Evolutionary conservation across 2,797 vertebrate genomes (phyloP), one percentile per base, ranked within the genome.

Genomic region (Calcarius lapponicus): DNA sequence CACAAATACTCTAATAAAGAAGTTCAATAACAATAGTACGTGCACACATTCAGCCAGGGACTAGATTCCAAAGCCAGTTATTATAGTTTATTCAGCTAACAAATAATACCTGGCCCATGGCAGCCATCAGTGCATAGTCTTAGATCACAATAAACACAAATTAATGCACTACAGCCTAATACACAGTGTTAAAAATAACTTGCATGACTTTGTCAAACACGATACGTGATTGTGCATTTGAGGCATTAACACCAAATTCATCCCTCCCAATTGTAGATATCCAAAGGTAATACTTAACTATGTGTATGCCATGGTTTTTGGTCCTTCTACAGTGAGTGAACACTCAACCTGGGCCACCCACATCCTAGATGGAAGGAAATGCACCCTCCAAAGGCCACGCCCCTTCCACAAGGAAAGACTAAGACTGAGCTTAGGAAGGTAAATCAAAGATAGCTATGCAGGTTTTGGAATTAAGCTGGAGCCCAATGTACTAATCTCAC

Each of bases 201-300:
- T 32, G 6, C 3, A 24, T 17, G 31, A 43, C 22, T 86, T 72
- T 51, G 26, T 67, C 24, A 50, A 65, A 83, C 1, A 9, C 22
- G 22, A 31, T 31, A 45, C 5, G 6, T 10, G 32, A 76, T 7
- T 26, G 29, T 9, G 12, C 3, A 0, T 38, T 72, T 32, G 43
- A 95, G 66, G 50, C 3, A 0, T 51, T 70, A 69, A 61, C 21
- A 48, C 14, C 47, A 83, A 80, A 81, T 28, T 79, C n/a, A 53
- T 56, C 66, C 47, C 58, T 65, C 36, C 32, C 57, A 58, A 2
- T 2, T 31, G 17, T 0, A 70, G 47, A 26, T 21, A 81, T 6
- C 10, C 69, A 71, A 80, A 20, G 13, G 26, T 36, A 34, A 72
- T 13, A 40, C 10, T 40, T 40, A 28, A 53, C 31, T 38, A 2